Evolutionary conservation across 2,113 vertebrate species (phyloP).

Genomic region (Rhinopomastus cyanomelas): DNA sequence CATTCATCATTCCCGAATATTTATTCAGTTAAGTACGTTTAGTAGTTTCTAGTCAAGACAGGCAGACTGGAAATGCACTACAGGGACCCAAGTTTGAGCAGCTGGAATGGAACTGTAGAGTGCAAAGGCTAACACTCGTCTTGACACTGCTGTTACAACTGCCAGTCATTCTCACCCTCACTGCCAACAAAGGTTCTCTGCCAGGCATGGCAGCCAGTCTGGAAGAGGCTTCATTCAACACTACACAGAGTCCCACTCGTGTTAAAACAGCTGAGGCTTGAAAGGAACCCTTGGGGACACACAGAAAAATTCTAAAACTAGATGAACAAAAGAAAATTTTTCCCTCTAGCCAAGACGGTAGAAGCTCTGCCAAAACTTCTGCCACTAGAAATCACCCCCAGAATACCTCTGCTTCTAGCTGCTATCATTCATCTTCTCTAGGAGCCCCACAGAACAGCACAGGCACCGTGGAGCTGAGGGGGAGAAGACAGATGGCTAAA

Average conservation of each 20-base stretch:
- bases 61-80: neutral
- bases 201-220: neutral
- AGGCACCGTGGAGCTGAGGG: neutral
- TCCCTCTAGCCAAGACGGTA: neutral
- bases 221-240: neutral
- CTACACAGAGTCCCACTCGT: neutral
- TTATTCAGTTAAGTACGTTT: neutral
- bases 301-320: neutral
- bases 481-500: constrained; percentile 11
- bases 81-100: neutral
- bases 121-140: neutral
- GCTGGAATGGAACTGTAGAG: neutral
- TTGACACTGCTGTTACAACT: neutral
- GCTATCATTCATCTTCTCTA: neutral
- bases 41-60: neutral
- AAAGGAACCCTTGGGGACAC: neutral
- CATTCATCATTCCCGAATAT: neutral
- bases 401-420: neutral
- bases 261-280: neutral
- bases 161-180: neutral
- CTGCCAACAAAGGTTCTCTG: neutral
- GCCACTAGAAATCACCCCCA: neutral
- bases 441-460: neutral
- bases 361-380: neutral
- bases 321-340: neutral